Percentiles rank a stretch among this genome's conserved stretches.
These are phyloP conservation scores for Drosophila ohnishii DNA, from an alignment of 1,140 invertebrate species.

Conservation along the genomic window DNA sequence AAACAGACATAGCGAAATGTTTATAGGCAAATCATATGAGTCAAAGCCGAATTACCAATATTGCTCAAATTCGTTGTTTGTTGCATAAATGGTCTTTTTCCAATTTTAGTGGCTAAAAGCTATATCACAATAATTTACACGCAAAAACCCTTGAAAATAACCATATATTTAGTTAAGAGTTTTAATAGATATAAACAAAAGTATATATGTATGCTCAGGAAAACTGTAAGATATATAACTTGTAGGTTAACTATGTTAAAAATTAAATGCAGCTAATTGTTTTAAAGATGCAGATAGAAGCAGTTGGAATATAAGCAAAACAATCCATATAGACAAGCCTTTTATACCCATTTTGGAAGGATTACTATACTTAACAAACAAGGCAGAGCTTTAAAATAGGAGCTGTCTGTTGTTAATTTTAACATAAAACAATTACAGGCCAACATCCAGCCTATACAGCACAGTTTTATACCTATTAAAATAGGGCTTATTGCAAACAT, in stretches of 20 bases:
- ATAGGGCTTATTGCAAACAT: background rate
- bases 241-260: too few species aligned
- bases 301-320: too few species aligned
- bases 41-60: background rate
- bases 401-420: too few species aligned
- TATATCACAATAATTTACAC: background rate
- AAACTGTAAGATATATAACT: too few species aligned
- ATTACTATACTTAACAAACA: too few species aligned
- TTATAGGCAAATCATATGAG: background rate
- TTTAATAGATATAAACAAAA: background rate
- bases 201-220: too few species aligned
- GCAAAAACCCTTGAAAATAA: background rate
- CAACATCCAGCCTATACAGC: background rate
- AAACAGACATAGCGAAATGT: background rate
- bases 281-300: too few species aligned
- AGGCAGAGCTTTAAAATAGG: too few species aligned
- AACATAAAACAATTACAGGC: too few species aligned
- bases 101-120: background rate
- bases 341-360: too few species aligned
- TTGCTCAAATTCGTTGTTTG: background rate
- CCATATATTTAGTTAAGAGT: background rate
- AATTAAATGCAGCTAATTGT: too few species aligned
- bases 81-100: background rate
- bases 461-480: background rate
- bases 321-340: background rate